A percentile compares a stretch with the other conserved stretches of the same genome.
These are phyloP conservation scores for Lymantria dispar DNA, from an alignment of 2,888 invertebrate species.

Conservation along the genomic window DNA sequence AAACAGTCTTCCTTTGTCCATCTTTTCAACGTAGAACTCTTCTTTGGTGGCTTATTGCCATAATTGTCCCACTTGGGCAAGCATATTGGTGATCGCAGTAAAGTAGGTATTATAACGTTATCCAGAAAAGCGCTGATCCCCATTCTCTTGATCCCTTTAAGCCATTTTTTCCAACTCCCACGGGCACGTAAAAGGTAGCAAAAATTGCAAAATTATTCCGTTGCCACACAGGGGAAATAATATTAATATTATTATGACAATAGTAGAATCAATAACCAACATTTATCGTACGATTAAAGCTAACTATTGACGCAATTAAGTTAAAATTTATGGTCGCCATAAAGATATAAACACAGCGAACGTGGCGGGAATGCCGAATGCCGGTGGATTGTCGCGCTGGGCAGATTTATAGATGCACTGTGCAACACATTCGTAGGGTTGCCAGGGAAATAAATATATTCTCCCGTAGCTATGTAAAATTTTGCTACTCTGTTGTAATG, in stretches of 20 bases:
- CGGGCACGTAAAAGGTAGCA: too few species aligned
- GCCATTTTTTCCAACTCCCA: too few species aligned
- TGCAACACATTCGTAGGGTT: constrained; percentile 14
- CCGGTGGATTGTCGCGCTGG: constrained; percentile 27
- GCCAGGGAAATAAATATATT: constrained; percentile 7
- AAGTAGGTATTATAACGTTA: too few species aligned
- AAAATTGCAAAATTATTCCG: too few species aligned
- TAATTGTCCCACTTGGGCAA: too few species aligned
- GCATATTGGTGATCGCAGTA: too few species aligned
- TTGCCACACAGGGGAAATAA: too few species aligned
- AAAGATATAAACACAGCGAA: constrained; percentile 41
- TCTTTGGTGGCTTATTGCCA: too few species aligned
- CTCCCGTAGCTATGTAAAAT: constrained; percentile 4
- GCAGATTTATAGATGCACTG: constrained; percentile 29
- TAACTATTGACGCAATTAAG: constrained; percentile 38
- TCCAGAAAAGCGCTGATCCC: too few species aligned
- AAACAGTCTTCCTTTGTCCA: too few species aligned
- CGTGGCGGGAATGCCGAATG: constrained; percentile 22
- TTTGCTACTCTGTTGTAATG: background rate
- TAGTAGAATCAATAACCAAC: constrained; percentile 1
- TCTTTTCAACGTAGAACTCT: too few species aligned
- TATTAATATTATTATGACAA: background rate
- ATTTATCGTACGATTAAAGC: constrained; percentile 17
- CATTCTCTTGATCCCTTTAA: too few species aligned
- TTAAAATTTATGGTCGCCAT: constrained; percentile 30